Conservation (phyloP, 2,888 invertebrate genomes). For the Zele albiditarsus region DNA sequence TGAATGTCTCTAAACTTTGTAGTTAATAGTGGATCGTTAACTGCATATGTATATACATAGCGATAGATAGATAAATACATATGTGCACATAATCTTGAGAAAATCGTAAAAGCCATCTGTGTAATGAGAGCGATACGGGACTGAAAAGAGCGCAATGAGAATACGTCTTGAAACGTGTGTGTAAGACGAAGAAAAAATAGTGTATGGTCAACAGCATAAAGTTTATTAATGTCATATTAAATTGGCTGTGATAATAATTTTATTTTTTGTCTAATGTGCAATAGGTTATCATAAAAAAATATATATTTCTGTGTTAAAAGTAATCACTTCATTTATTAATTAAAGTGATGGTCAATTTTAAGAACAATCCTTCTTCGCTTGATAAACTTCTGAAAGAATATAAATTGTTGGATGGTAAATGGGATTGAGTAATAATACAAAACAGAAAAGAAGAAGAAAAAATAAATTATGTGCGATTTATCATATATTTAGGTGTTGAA, state of each 20-base stretch:
- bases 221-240: neutral
- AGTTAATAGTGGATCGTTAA: neutral
- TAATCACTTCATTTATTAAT: too few species aligned
- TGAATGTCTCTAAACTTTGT: neutral
- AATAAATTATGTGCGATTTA: slow-evolving; percentile 3
- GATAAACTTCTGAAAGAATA: too few species aligned
- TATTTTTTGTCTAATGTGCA: neutral
- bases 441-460: neutral
- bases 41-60: neutral
- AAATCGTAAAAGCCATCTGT: slow-evolving; percentile 9
- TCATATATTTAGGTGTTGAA: slow-evolving; percentile 4
- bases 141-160: neutral
- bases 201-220: neutral
- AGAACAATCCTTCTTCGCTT: too few species aligned
- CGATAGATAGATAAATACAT: neutral
- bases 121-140: neutral
- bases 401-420: too few species aligned
- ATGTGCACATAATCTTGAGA: slow-evolving; percentile 4
- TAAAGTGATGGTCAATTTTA: too few species aligned
- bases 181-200: neutral
- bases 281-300: neutral
- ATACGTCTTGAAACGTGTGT: neutral
- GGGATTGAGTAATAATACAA: too few species aligned
- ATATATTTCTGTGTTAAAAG: too few species aligned
- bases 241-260: neutral